These are phyloP conservation scores for Discoglossus pictus DNA, from an alignment of 2,797 vertebrate species.

Conservation along the genomic window DNA sequence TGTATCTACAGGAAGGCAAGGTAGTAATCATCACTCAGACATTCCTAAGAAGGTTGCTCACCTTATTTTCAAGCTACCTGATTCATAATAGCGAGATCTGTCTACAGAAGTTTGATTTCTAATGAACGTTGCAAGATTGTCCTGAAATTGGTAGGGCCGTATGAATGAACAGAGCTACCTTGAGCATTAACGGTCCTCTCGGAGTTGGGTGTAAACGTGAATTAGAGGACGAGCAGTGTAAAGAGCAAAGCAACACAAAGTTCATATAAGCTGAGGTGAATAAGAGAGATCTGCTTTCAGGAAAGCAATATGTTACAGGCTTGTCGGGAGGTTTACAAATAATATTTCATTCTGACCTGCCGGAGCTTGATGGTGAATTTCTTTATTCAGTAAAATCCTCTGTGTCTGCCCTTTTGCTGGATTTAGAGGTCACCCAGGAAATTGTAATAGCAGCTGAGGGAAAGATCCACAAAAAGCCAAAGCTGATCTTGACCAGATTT, in stretches of 20 bases:
- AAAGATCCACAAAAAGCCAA: constrained; percentile 51
- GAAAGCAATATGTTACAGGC: neutral
- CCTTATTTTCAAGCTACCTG: too few species aligned
- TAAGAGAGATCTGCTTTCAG: neutral
- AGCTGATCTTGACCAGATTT: constrained; percentile 63
- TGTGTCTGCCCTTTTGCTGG: constrained; percentile 55
- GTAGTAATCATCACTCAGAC: too few species aligned
- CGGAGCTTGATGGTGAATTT: neutral
- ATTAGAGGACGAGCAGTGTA: neutral
- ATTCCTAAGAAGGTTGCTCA: too few species aligned
- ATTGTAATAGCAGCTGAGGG: constrained; percentile 60
- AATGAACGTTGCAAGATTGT: too few species aligned
- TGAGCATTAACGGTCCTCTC: too few species aligned
- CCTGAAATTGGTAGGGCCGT: too few species aligned
- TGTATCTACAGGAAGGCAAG: too few species aligned
- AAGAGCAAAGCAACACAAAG: neutral
- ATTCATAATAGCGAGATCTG: too few species aligned
- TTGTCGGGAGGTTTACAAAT: constrained; percentile 1
- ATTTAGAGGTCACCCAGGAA: constrained; percentile 71
- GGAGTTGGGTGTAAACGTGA: neutral
- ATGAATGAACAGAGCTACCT: too few species aligned
- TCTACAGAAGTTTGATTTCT: too few species aligned
- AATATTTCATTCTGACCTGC: constrained; percentile 9
- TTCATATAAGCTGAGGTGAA: neutral
- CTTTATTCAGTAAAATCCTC: constrained; percentile 25